phyloP scores from a whole-genome alignment of 2,113 vertebrate species.

The Nesogale talazaci region DNA sequence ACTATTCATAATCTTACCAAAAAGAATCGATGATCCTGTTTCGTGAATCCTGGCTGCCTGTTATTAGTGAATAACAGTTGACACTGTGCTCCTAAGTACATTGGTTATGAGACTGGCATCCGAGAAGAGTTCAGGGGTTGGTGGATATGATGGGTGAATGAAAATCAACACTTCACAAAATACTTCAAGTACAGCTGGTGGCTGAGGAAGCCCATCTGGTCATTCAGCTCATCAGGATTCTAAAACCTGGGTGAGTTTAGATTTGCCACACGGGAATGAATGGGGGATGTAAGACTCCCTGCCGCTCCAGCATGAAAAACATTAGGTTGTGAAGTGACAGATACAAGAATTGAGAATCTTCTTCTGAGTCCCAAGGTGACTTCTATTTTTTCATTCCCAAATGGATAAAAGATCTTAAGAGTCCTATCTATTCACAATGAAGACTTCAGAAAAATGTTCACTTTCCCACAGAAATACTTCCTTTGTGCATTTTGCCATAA shows the following conservation, averaged over 20 bases:
- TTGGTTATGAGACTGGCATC: not conserved
- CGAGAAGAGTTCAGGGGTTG: slow-evolving; percentile 42
- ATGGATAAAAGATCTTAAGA: not conserved
- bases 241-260: slow-evolving; percentile 39
- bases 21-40: slow-evolving; percentile 34
- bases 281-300: not conserved
- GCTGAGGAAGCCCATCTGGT: slow-evolving; percentile 31
- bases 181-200: slow-evolving; percentile 28
- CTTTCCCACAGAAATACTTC: not conserved
- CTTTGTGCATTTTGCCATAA: slow-evolving; percentile 70
- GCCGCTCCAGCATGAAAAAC: not conserved
- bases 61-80: not conserved
- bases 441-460: not conserved
- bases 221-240: slow-evolving; percentile 8
- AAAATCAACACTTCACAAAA: slow-evolving; percentile 51
- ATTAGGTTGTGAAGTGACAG: not conserved
- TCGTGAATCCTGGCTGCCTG: not conserved
- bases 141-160: slow-evolving; percentile 42
- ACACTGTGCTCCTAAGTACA: not conserved
- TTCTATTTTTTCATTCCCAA: slow-evolving; percentile 4
- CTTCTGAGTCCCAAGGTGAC: not conserved
- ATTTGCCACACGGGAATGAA: not conserved
- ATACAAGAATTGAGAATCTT: not conserved
- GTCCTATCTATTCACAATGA: not conserved
- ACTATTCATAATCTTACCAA: slow-evolving; percentile 26